A percentile compares a stretch with the other conserved stretches of the same genome.
Conservation (phyloP, 2,113 vertebrate species). For the Nerophis ophidion region DNA sequence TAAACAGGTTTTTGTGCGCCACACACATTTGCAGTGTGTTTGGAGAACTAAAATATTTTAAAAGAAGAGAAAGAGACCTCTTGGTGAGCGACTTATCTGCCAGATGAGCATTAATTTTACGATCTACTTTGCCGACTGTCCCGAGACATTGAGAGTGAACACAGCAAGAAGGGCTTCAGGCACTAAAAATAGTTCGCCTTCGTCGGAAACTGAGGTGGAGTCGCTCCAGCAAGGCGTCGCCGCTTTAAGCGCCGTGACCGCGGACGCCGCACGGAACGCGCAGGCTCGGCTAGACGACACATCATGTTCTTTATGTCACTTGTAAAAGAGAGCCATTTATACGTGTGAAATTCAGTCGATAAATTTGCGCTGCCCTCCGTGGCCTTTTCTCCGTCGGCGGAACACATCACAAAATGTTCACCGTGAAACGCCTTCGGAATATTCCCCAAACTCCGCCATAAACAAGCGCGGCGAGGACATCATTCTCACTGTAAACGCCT, state of each 20-base stretch:
- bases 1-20: conserved; percentile 7
- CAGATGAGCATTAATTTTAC: conserved; percentile 36
- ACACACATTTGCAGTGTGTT: conserved; percentile 5
- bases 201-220: conserved; percentile 24
- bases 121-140: conserved; percentile 20
- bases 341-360: conserved; percentile 68
- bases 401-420: conserved; percentile 63
- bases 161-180: conserved; percentile 1
- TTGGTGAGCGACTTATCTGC: conserved; percentile 35
- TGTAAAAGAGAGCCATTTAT: conserved; percentile 71
- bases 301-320: conserved; percentile 64
- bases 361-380: conserved; percentile 63
- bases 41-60: conserved; percentile 26
- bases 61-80: too few species aligned
- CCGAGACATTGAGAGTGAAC: conserved; percentile 18
- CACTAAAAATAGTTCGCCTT: conserved; percentile 25
- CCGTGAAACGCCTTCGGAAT: conserved; percentile 44
- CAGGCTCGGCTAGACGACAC: conserved; percentile 40
- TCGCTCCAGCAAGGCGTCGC: conserved; percentile 29
- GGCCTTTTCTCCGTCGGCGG: conserved; percentile 47
- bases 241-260: conserved; percentile 25
- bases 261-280: conserved; percentile 22
- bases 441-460: conserved; percentile 47
- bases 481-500: conserved; percentile 47
- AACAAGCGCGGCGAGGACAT: conserved; percentile 38